Percentiles rank a stretch among this genome's conserved stretches.
These are phyloP conservation scores for Trematocara variabile DNA, from an alignment of 2,113 vertebrate species.

Conservation along the genomic window DNA sequence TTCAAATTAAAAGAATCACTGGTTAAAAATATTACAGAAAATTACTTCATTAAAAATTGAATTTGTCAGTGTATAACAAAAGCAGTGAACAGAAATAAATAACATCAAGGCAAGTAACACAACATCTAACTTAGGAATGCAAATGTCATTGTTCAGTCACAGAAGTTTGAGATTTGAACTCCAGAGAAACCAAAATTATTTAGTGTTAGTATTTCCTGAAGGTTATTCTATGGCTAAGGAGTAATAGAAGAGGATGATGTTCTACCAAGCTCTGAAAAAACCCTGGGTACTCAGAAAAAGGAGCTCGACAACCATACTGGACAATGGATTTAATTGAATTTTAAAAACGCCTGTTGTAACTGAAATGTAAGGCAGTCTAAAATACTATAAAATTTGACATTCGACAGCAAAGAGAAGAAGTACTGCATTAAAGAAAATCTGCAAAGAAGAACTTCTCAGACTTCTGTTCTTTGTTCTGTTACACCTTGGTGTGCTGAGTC, in stretches of 20 bases:
- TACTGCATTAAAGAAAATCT: neutral
- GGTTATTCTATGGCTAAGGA: neutral
- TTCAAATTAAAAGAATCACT: neutral
- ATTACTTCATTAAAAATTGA: neutral
- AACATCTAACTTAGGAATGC: neutral
- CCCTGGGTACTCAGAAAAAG: neutral
- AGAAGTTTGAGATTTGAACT: neutral
- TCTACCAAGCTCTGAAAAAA: neutral
- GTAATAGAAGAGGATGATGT: neutral
- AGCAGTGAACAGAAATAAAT: neutral
- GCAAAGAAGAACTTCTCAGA: neutral
- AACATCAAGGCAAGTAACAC: neutral
- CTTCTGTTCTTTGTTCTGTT: neutral
- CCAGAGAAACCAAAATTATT: neutral
- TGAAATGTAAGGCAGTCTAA: neutral
- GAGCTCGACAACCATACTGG: neutral
- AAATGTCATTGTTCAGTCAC: neutral
- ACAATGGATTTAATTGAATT: neutral
- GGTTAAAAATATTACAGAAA: neutral
- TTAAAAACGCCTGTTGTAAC: neutral
- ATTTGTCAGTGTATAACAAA: neutral
- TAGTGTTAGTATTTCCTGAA: neutral
- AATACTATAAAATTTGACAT: neutral
- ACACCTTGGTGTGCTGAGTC: conserved; percentile 13
- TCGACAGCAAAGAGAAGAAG: neutral